Conservation (phyloP, 2,888 invertebrate genomes). For the Diachrysia chrysitis region DNA sequence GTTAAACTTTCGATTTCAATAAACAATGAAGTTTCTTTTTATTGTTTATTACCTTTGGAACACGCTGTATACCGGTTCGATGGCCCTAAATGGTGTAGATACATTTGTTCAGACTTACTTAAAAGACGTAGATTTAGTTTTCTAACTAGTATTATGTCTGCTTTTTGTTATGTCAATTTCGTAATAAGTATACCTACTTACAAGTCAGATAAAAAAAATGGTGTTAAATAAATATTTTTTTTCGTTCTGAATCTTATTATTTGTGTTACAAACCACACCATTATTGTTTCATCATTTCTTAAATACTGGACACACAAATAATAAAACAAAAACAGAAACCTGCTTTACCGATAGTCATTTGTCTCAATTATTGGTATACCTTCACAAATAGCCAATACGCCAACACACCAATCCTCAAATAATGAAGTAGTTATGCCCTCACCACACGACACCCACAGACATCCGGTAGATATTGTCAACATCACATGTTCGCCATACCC, state of each 20-base stretch:
- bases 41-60: conserved; percentile 35
- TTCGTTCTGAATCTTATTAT: no score
- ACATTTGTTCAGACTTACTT: neutral
- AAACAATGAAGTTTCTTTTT: conserved; percentile 35
- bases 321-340: no score
- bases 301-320: no score
- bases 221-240: no score
- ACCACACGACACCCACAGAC: neutral
- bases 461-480: conserved; percentile 20
- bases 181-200: no score
- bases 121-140: neutral
- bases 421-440: neutral
- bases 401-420: neutral
- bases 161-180: neutral
- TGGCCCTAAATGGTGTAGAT: neutral
- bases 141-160: neutral
- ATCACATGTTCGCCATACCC: conserved; percentile 32
- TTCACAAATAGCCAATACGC: neutral
- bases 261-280: no score
- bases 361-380: neutral
- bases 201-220: no score
- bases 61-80: conserved; percentile 14
- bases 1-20: conserved; percentile 32
- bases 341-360: neutral
- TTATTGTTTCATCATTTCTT: no score